phyloP scores from a whole-genome alignment of 2,888 invertebrate genomes.

The Empis livida region DNA sequence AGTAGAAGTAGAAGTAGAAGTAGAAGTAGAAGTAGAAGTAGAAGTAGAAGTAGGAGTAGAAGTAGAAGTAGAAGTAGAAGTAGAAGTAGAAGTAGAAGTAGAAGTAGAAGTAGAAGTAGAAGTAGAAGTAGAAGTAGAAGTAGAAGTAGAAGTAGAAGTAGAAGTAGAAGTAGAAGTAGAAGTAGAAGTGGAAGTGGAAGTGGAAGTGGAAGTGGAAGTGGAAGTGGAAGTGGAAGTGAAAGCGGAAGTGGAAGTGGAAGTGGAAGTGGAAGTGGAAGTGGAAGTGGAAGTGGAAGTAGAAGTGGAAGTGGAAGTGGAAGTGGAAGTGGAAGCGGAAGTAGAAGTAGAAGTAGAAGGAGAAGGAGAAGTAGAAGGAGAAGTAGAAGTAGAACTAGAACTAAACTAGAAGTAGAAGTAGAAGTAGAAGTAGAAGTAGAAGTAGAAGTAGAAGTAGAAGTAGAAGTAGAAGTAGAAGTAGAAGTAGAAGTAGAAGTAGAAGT shows the following conservation, averaged over 20 bases:
- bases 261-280: no score
- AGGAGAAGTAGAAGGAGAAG: background rate
- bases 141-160: conserved; percentile 2
- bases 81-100: conserved; percentile 5
- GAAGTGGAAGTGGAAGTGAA: no score
- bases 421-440: background rate
- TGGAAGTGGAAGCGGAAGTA: no score
- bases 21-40: conserved; percentile 6
- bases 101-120: background rate
- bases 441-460: background rate
- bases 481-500: background rate
- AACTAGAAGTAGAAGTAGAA: background rate
- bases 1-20: conserved; percentile 7
- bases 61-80: no score
- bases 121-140: background rate
- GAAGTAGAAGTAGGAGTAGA: no score
- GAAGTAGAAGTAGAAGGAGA: no score
- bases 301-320: no score
- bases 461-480: background rate
- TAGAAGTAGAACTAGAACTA: background rate
- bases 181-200: no score
- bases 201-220: no score
- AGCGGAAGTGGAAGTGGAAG: no score
- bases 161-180: background rate
- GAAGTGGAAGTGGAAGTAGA: no score